Evolutionary conservation across 2,888 invertebrate species (phyloP).

Genomic region (Pristionchus mayeri): DNA sequence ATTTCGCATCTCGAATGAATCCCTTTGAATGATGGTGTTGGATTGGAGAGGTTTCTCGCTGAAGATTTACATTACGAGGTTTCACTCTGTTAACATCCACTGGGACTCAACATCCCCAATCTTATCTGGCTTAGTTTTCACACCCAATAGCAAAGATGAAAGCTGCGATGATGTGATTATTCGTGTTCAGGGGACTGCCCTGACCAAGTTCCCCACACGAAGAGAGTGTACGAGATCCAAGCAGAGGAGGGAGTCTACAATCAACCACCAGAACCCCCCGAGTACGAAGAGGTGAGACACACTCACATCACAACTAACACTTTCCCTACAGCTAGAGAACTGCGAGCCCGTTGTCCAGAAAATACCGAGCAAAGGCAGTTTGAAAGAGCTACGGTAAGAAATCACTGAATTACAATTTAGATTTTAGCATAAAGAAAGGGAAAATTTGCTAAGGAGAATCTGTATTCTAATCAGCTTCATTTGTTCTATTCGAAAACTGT

Average conservation of each 20-base stretch:
- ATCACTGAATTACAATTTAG: too few relatives aligned
- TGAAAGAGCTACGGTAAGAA: slow-evolving; percentile 18
- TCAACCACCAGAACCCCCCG: slow-evolving; percentile 46
- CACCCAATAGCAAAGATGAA: too few relatives aligned
- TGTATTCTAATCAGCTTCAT: background rate
- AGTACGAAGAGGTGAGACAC: slow-evolving; percentile 47
- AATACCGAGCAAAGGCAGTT: background rate
- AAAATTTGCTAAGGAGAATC: background rate
- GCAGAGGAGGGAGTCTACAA: slow-evolving; percentile 49
- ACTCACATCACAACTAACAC: background rate
- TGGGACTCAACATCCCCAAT: background rate
- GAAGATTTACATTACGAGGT: background rate
- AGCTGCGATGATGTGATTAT: too few relatives aligned
- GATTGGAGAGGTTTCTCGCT: background rate
- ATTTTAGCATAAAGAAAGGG: background rate
- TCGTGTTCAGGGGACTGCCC: slow-evolving; percentile 45
- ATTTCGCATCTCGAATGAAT: too few relatives aligned
- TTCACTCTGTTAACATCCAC: too few relatives aligned
- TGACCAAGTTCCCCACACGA: slow-evolving; percentile 47
- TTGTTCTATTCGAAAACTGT: background rate
- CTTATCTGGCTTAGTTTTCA: background rate
- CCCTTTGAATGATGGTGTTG: background rate
- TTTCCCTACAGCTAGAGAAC: slow-evolving; percentile 10
- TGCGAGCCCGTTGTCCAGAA: slow-evolving; percentile 25
- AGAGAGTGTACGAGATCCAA: slow-evolving; percentile 50